Evolutionary conservation across 1,140 invertebrate species (phyloP).

Genomic region (Drosophila tristis): DNA sequence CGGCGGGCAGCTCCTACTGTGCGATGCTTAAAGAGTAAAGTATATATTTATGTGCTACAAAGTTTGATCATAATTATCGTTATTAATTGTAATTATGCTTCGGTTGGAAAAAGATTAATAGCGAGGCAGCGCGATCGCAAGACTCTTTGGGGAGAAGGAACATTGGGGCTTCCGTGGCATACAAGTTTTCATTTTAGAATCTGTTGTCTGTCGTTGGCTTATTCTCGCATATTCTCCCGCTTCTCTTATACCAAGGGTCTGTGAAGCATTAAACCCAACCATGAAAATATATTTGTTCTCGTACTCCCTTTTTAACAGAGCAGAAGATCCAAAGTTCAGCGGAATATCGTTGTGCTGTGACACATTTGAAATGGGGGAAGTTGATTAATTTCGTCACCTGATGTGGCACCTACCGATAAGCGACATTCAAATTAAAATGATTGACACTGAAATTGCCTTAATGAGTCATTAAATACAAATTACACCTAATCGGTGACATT

Average conservation of each 20-base stretch:
- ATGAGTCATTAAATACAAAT: constrained; percentile 55
- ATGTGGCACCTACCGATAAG: constrained; percentile 37
- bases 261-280: too few species aligned
- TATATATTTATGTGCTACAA: neutral
- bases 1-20: neutral
- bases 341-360: constrained; percentile 34
- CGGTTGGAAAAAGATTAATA: neutral
- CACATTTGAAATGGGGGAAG: constrained; percentile 41
- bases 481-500: constrained; percentile 52
- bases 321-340: neutral
- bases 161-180: neutral
- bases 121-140: neutral
- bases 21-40: neutral
- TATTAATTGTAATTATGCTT: constrained; percentile 17
- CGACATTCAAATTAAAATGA: constrained; percentile 49
- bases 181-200: neutral
- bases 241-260: too few species aligned
- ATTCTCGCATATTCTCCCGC: too few species aligned
- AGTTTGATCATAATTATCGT: constrained; percentile 11
- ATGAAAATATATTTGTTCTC: neutral
- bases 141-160: neutral
- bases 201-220: too few species aligned
- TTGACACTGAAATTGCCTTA: constrained; percentile 52
- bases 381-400: constrained; percentile 54
- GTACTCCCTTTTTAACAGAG: too few species aligned